These are phyloP conservation scores for Phenganax stokvisi DNA, from an alignment of 92 coral and sea anemone species.

Conservation along the genomic window DNA sequence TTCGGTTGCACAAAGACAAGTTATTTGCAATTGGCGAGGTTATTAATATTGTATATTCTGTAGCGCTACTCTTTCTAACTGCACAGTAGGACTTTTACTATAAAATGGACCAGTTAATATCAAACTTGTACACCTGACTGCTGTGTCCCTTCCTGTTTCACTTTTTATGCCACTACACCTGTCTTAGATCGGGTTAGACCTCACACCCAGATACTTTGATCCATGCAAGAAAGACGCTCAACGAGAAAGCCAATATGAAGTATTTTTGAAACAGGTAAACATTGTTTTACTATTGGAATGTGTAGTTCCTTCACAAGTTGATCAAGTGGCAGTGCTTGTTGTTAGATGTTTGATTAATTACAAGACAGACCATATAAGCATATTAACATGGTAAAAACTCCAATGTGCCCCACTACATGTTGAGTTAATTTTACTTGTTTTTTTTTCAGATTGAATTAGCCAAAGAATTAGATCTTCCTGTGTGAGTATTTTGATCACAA, in stretches of 20 bases:
- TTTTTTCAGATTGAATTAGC: constrained; percentile 66
- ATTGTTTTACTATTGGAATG: neutral
- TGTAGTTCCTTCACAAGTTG: neutral
- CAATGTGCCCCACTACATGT: too few species aligned
- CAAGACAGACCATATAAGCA: neutral
- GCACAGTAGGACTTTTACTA: too few species aligned
- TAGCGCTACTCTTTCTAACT: too few species aligned
- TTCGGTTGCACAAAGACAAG: constrained; percentile 62
- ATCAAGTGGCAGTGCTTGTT: too few species aligned
- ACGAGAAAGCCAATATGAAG: constrained; percentile 51
- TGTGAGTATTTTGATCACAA: constrained; percentile 57
- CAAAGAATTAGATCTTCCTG: constrained; percentile 75
- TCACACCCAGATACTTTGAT: constrained; percentile 80
- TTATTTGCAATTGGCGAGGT: constrained; percentile 82
- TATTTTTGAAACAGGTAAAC: constrained; percentile 78
- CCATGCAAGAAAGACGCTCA: constrained; percentile 62
- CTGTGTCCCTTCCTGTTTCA: neutral
- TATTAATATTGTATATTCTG: neutral
- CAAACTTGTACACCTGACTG: neutral
- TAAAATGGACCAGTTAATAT: too few species aligned
- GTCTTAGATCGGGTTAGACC: constrained; percentile 60
- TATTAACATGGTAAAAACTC: too few species aligned
- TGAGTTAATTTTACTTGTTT: neutral
- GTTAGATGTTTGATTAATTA: neutral
- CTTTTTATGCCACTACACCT: too few species aligned